A percentile compares a stretch with the other conserved stretches of the same genome.
Conservation (phyloP, 2,113 vertebrate species). For the Pygoscelis adeliae region DNA sequence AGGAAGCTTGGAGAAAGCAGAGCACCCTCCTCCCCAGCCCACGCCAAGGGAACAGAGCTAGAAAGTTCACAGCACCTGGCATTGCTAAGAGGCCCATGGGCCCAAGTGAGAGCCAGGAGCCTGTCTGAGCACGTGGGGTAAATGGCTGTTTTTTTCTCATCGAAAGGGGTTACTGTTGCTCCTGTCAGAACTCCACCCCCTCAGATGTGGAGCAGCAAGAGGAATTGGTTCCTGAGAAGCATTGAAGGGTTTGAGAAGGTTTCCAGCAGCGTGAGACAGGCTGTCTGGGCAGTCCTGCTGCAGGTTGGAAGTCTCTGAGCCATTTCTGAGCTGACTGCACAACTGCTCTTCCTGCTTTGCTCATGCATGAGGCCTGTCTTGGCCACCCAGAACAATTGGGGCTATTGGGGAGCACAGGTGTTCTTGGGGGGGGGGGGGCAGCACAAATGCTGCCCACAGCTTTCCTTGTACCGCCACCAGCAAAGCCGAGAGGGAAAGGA, state of each 20-base stretch:
- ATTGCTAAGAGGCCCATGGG: neutral
- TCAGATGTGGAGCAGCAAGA: neutral
- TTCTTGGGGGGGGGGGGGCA: rapidly evolving
- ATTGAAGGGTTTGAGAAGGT: neutral
- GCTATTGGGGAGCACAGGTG: neutral
- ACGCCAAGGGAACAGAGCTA: neutral
- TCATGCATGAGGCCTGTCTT: neutral
- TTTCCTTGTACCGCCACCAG: neutral
- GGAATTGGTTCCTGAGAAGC: neutral
- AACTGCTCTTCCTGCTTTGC: neutral
- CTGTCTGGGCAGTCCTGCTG: neutral
- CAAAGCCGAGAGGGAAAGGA: neutral
- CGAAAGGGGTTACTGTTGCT: neutral
- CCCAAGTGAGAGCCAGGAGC: neutral
- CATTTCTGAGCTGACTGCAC: neutral
- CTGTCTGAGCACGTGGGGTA: neutral
- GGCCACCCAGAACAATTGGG: neutral
- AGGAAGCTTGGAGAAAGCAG: neutral
- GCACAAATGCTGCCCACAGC: neutral
- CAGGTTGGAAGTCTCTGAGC: neutral
- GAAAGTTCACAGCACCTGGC: neutral
- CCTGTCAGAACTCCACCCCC: neutral
- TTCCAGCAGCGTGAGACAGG: neutral
- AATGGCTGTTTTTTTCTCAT: neutral
- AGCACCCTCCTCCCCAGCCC: neutral